These are phyloP conservation scores for Nerophis lumbriciformis DNA, from an alignment of 2,113 vertebrate species.

Conservation along the genomic window DNA sequence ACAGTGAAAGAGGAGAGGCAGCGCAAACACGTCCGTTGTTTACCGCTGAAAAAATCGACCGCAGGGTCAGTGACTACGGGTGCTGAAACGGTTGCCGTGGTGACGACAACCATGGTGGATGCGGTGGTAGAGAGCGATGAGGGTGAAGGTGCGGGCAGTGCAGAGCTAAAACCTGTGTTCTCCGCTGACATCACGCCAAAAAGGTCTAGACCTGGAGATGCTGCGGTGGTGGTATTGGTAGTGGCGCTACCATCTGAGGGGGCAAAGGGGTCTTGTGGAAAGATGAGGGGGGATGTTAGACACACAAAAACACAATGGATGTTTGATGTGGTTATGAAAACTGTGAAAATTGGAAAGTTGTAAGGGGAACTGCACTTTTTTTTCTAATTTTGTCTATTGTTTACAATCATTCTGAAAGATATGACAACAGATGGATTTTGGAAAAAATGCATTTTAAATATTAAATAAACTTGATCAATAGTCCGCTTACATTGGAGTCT, in stretches of 20 bases:
- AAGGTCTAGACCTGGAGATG: slow-evolving; percentile 87
- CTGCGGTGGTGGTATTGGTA: slow-evolving; percentile 58
- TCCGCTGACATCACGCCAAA: slow-evolving; percentile 90
- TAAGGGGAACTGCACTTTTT: neutral
- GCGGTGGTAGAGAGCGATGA: slow-evolving; percentile 47
- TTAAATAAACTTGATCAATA: no score
- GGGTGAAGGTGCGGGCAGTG: slow-evolving; percentile 45
- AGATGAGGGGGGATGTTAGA: slow-evolving; percentile 34
- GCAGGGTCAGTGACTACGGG: slow-evolving; percentile 77
- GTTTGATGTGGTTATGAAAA: neutral
- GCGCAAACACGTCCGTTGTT: slow-evolving; percentile 59
- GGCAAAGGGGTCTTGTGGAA: slow-evolving; percentile 90
- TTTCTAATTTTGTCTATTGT: no score
- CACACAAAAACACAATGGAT: neutral
- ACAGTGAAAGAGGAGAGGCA: neutral
- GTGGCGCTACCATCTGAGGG: slow-evolving; percentile 78
- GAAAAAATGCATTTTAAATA: no score
- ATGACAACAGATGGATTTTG: no score
- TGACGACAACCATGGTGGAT: slow-evolving; percentile 76
- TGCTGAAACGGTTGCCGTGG: slow-evolving; percentile 80
- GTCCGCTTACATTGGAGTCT: no score
- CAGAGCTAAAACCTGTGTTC: slow-evolving; percentile 69
- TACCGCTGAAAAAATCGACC: slow-evolving; percentile 98
- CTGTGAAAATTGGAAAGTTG: slow-evolving; percentile 3
- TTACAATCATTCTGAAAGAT: no score